Percentiles rank a stretch among this genome's conserved stretches.
Evolutionary conservation across 92 coral and sea anemone species (phyloP).

Genomic region (Chrysogorgia sp.): DNA sequence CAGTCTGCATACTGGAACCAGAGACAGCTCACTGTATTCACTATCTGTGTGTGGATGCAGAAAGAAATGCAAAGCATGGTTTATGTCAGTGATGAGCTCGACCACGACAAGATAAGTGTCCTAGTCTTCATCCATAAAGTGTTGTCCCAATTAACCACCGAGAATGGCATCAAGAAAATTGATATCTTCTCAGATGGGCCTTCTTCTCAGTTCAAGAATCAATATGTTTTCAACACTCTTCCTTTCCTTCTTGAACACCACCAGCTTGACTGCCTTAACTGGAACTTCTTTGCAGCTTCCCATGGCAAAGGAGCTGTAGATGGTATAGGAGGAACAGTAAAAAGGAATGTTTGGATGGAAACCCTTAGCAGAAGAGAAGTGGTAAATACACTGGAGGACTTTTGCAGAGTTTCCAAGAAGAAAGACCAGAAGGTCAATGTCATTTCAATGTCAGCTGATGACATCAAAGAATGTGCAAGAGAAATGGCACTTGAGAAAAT

Average conservation of each 20-base stretch:
- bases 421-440: constrained; percentile 52
- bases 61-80: constrained; percentile 52
- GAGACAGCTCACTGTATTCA: constrained; percentile 52
- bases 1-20: constrained; percentile 55
- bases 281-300: constrained; percentile 57
- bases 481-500: constrained; percentile 48
- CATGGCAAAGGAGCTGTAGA: constrained; percentile 57
- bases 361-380: constrained; percentile 55
- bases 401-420: constrained; percentile 53
- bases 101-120: constrained; percentile 62
- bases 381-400: constrained; percentile 55
- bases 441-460: constrained; percentile 40
- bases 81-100: constrained; percentile 61
- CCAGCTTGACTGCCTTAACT: constrained; percentile 11
- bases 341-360: constrained; percentile 53
- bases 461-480: constrained; percentile 43
- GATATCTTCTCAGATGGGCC: constrained; percentile 50
- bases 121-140: constrained; percentile 50
- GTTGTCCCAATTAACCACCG: constrained; percentile 6
- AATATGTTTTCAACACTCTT: constrained; percentile 47
- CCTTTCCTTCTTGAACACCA: constrained; percentile 40
- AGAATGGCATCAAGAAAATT: constrained; percentile 41
- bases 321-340: constrained; percentile 48
- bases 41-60: constrained; percentile 54
- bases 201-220: constrained; percentile 49